phyloP scores from a whole-genome alignment of 2,113 vertebrate species.

The Micronycteris hirsuta region DNA sequence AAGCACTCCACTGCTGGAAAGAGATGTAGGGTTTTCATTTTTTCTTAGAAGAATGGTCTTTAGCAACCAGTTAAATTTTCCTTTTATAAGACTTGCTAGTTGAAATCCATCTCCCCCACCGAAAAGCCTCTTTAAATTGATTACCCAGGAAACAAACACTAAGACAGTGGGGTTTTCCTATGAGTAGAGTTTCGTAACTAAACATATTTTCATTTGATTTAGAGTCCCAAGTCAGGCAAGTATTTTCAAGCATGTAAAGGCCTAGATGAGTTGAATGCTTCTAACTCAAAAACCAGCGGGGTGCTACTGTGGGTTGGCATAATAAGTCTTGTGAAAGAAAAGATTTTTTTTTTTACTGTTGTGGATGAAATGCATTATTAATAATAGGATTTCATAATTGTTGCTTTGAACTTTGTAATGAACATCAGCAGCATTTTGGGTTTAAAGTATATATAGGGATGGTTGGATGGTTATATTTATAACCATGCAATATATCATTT shows the following conservation, averaged over 20 bases:
- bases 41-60: background rate
- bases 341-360: background rate
- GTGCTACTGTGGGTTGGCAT: background rate
- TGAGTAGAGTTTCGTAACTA: conserved; percentile 17
- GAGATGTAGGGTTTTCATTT: background rate
- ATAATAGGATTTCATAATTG: background rate
- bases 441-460: background rate
- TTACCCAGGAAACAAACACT: conserved; percentile 23
- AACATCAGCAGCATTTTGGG: background rate
- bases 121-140: background rate
- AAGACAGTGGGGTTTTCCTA: background rate
- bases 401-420: background rate
- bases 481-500: background rate
- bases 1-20: background rate
- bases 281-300: background rate
- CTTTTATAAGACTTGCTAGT: conserved; percentile 13
- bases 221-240: background rate
- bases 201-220: conserved; percentile 15
- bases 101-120: background rate
- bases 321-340: background rate
- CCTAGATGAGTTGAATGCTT: background rate
- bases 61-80: background rate
- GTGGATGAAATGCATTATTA: background rate
- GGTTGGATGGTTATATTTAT: background rate
- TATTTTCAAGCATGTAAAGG: background rate